phyloP scores from a whole-genome alignment of 2,888 invertebrate species.

The Incurvaria masculella region DNA sequence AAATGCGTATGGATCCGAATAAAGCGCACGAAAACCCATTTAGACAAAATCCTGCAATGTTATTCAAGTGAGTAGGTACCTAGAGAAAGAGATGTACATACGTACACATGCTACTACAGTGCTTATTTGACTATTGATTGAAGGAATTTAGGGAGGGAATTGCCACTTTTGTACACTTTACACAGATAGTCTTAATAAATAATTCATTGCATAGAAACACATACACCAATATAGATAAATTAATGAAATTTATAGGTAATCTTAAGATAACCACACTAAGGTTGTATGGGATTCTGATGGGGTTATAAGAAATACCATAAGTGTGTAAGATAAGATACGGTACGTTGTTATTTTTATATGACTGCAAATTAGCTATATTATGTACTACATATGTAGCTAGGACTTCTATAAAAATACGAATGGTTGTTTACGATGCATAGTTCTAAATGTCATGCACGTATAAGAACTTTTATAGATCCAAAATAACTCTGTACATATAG shows the following conservation, averaged over 20 bases:
- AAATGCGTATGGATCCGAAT: too few relatives aligned
- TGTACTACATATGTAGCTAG: constrained; percentile 41
- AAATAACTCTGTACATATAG: background rate
- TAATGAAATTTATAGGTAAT: constrained; percentile 18
- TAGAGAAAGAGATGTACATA: too few relatives aligned
- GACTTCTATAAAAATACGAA: constrained; percentile 45
- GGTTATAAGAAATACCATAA: background rate
- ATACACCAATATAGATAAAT: constrained; percentile 41
- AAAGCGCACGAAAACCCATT: too few relatives aligned
- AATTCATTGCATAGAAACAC: constrained; percentile 13
- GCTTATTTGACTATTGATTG: too few relatives aligned
- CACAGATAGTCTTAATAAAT: background rate
- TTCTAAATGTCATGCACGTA: too few relatives aligned
- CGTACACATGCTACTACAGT: too few relatives aligned
- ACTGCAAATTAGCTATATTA: constrained; percentile 38
- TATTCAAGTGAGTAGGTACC: too few relatives aligned
- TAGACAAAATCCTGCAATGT: too few relatives aligned
- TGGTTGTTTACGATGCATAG: background rate
- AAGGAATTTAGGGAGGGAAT: background rate
- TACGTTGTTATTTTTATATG: constrained; percentile 56
- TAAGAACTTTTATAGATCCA: background rate
- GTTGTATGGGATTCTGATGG: background rate
- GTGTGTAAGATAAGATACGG: constrained; percentile 23
- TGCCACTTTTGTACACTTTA: background rate
- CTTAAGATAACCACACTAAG: background rate